Evolutionary conservation across 1,140 invertebrate species (phyloP).

Genomic region (Lordiphosa collinella): DNA sequence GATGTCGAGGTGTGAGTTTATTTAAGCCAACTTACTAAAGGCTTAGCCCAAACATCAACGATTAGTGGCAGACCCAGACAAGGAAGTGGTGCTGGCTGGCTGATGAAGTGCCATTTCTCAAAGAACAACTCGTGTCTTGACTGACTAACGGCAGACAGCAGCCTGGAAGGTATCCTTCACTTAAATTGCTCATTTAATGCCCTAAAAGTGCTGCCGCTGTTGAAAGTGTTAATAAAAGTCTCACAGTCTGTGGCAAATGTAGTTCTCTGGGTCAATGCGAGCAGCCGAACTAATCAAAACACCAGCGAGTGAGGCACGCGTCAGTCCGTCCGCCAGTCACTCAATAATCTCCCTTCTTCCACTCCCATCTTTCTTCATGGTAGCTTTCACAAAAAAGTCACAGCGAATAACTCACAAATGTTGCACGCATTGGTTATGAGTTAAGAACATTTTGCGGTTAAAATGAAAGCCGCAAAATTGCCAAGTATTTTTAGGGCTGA

Average conservation of each 20-base stretch:
- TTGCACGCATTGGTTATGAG: constrained; percentile 30
- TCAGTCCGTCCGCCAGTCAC: constrained; percentile 2
- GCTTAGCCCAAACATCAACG: constrained; percentile 25
- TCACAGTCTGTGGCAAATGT: constrained; percentile 33
- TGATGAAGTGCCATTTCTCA: constrained; percentile 67
- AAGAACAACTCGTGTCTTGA: constrained; percentile 55
- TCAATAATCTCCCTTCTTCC: constrained; percentile 15
- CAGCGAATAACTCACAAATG: constrained; percentile 24
- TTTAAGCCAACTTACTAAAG: constrained; percentile 31
- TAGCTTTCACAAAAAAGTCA: constrained; percentile 57
- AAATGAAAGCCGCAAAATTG: constrained; percentile 29
- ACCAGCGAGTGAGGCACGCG: constrained; percentile 39
- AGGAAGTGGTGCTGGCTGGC: constrained; percentile 13
- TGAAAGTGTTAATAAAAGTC: constrained; percentile 31
- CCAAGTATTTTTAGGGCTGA: constrained; percentile 2
- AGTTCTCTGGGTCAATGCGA: constrained; percentile 75
- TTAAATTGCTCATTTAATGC: constrained; percentile 61
- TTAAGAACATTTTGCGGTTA: constrained; percentile 18
- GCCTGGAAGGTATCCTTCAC: constrained; percentile 31
- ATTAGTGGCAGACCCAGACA: constrained; percentile 31
- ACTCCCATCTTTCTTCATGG: constrained; percentile 34
- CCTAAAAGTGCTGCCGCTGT: constrained; percentile 24
- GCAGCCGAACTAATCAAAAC: constrained; percentile 65
- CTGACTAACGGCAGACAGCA: constrained; percentile 28
- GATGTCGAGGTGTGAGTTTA: constrained; percentile 38